Evolutionary conservation across 2,113 vertebrate species (phyloP).

Genomic region (Muntiacus reevesi): DNA sequence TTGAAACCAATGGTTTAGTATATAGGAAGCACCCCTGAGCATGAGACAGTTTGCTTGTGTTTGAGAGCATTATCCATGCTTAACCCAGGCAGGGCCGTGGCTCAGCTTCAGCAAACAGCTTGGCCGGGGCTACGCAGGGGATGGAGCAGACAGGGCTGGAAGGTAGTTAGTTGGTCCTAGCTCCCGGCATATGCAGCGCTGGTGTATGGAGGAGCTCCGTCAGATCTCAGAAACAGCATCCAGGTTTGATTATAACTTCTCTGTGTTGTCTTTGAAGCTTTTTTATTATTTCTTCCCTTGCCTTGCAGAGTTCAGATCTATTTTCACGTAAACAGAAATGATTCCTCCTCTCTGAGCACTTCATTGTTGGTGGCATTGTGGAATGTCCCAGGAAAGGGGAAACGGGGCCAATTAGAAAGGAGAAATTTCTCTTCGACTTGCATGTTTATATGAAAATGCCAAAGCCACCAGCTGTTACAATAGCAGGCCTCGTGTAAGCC

Average conservation of each 20-base stretch:
- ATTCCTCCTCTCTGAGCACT: constrained; percentile 37
- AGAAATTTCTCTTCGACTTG: constrained; percentile 4
- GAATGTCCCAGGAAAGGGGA: constrained; percentile 39
- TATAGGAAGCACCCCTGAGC: background rate
- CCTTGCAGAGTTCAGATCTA: constrained; percentile 32
- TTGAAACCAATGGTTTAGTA: background rate
- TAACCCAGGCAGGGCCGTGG: background rate
- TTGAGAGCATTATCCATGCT: background rate
- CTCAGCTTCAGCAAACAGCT: background rate
- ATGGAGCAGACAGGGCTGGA: background rate
- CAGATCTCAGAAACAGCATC: constrained; percentile 7
- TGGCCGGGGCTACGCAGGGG: background rate
- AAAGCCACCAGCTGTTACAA: constrained; percentile 22
- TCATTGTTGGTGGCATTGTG: constrained; percentile 52
- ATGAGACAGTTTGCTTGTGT: background rate
- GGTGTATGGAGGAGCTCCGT: background rate
- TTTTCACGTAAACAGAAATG: constrained; percentile 56
- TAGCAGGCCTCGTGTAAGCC: background rate
- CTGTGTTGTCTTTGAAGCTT: constrained; percentile 50
- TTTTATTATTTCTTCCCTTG: constrained; percentile 37
- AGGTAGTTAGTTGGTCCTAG: background rate
- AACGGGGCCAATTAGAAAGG: constrained; percentile 37
- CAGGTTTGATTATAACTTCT: constrained; percentile 51
- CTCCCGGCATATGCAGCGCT: background rate
- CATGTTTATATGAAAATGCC: constrained; percentile 48